Evolutionary conservation across 2,888 invertebrate species (phyloP).

Genomic region (Volucella zonaria): DNA sequence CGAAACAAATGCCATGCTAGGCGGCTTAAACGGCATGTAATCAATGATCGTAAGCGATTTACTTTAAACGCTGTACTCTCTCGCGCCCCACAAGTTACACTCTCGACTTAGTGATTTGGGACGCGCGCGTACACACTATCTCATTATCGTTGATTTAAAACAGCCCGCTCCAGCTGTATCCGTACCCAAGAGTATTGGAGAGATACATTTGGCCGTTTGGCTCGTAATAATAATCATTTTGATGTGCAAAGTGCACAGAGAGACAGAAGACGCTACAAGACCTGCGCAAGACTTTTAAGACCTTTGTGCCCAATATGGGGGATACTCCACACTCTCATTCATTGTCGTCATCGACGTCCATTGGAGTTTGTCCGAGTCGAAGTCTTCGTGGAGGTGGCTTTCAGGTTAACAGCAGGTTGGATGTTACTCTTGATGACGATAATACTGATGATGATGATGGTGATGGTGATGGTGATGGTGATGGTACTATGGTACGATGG

Average conservation of each 20-base stretch:
- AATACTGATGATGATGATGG: slow-evolving; percentile 70
- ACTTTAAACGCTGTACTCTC: slow-evolving; percentile 61
- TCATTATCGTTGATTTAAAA: slow-evolving; percentile 73
- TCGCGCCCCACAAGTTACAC: slow-evolving; percentile 13
- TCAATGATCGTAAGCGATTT: slow-evolving; percentile 73
- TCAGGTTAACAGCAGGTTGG: slow-evolving; percentile 71
- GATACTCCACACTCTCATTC: slow-evolving; percentile 61
- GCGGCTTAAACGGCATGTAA: slow-evolving; percentile 70
- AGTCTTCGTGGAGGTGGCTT: slow-evolving; percentile 54
- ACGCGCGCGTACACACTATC: slow-evolving; percentile 71
- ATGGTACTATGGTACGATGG: neutral
- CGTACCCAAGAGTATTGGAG: slow-evolving; percentile 52
- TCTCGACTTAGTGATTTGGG: slow-evolving; percentile 46
- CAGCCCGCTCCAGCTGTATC: slow-evolving; percentile 52
- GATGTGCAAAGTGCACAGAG: slow-evolving; percentile 67
- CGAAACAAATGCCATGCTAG: slow-evolving; percentile 27
- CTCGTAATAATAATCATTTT: slow-evolving; percentile 72
- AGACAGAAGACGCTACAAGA: slow-evolving; percentile 14
- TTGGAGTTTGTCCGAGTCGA: neutral
- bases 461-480: slow-evolving; percentile 28
- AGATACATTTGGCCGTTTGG: slow-evolving; percentile 43
- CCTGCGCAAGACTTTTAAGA: slow-evolving; percentile 8
- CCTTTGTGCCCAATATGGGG: slow-evolving; percentile 45
- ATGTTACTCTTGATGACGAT: slow-evolving; percentile 72
- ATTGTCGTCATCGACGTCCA: neutral